Base-by-base conservation (phyloP, 1,140 invertebrate genomes). In the Chrysoperla carnea region DNA sequence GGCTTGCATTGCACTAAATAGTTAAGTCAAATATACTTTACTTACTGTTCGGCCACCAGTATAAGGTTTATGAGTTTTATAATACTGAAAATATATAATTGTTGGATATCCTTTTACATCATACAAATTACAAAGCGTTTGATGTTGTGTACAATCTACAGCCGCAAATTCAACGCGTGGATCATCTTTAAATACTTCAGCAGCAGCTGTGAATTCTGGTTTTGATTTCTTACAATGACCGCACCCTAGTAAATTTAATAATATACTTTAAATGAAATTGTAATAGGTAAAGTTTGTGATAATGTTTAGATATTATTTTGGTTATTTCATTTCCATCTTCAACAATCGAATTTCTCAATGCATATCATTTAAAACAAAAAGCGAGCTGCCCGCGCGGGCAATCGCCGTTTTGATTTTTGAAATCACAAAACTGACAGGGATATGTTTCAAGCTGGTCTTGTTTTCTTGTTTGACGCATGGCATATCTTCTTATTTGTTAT, bases 201-300 rank as follows among this genome's bases (percentile, higher is more conserved):
- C 87, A 5, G 86, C 84, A 35, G 67, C 66, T 12, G 68, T 72
- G 55, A 83, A 87, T 60, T 90, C 84, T 11, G 87, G 86, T 60
- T 92, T 91, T 0, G 84, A 77, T 50, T 75, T 77, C 55, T 90
- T 91, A 57, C 88, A 92, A 59, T 91, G 86, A 6, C 86, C 86
- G 63, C 88, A 92, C 87, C 86, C 84, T 89, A 23, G 17, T 51
- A 40, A 59, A 60, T 45, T 33, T 39, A 50, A 48, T 45, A 46
- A 47, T 42, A 42, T 38, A 33, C 12, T 11, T n/a, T 29, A 48
- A 33, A 23, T 11, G 28, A 12, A 35, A 33, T 12, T 12, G n/a
- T 8, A 23, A 6, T 15, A 43, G 31, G 12, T 35, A 27, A 7
- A 28, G 14, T 38, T 38, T 43, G 15, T 5, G 13, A n/a, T n/a